Conservation (phyloP, 2,113 vertebrate genomes). For the Apaloderma vittatum region DNA sequence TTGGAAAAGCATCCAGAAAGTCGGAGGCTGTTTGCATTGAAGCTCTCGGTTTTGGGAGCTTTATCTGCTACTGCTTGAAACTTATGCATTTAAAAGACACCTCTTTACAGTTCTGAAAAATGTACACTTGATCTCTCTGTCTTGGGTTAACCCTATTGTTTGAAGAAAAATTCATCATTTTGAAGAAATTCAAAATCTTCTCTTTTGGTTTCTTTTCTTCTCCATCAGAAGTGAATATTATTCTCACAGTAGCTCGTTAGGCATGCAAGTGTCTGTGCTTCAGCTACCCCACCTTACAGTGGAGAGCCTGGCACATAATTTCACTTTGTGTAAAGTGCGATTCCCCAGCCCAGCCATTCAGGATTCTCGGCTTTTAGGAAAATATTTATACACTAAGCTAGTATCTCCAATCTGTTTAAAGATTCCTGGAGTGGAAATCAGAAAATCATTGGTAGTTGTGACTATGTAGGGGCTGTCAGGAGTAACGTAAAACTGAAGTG, state of each 20-base stretch:
- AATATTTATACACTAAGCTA: conserved; percentile 10
- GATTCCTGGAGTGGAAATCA: conserved; percentile 52
- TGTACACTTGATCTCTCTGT: neutral
- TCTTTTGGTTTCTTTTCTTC: neutral
- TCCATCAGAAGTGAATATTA: neutral
- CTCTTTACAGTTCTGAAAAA: neutral
- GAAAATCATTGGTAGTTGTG: conserved; percentile 24
- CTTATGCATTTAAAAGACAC: neutral
- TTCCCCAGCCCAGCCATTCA: conserved; percentile 53
- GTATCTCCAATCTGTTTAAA: conserved; percentile 46
- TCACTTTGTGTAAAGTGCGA: conserved; percentile 19
- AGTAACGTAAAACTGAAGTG: conserved; percentile 21
- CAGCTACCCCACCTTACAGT: conserved; percentile 16
- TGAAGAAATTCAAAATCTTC: neutral
- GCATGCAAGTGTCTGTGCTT: conserved; percentile 6
- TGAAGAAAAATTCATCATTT: neutral
- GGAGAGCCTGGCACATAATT: conserved; percentile 22
- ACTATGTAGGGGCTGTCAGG: neutral
- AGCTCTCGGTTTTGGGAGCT: neutral
- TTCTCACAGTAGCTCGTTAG: neutral
- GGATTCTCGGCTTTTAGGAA: conserved; percentile 39
- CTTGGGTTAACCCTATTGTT: neutral
- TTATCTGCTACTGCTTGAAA: neutral
- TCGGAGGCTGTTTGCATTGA: neutral
- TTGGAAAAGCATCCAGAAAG: neutral